Evolutionary conservation across 92 coral and sea anemone genomes (phyloP), one percentile per base, ranked within the genome.

Genomic region (Porites divaricata): DNA sequence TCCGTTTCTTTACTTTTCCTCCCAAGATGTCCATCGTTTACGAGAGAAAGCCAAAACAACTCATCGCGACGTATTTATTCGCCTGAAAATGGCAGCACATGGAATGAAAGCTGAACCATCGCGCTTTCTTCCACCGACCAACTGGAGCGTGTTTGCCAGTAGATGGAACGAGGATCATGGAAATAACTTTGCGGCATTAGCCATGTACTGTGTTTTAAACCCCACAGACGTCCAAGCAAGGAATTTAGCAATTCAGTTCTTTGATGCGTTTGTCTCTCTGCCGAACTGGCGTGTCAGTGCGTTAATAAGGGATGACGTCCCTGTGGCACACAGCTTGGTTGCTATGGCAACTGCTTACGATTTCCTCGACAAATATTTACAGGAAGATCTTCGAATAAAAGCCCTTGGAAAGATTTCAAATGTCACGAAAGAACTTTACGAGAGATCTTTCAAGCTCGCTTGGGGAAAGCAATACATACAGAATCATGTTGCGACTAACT

Each of bases 401-500:
- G 76, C 71, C 19, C 83, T 82, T 25, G 23, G 17, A 8, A 97
- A 93, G 72, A 71, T 95, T 14, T 52, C 63, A 2, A 69, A 76
- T 1, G 91, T 84, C 12, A 76, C 93, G 41, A 83, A 67, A 26
- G 87, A 77, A 49, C 24, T 97, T 62, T 95, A 87, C 66, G 82
- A 89, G 13, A 86, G 92, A 63, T 91, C 98, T 0, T 86, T 83
- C n/a, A 26, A 74, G 21, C 77, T 23, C 15, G 67, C 78, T 54
- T 97, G 99, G 99, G 99, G 98, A 0, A 67, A 70, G 6, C 65
- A 89, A 9, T 97, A 89, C 63, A 91, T 97, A 59, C 99, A 97
- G 67, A 97, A 97, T 75, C 99, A 97, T 91, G 90, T 95, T 51
- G 94, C 97, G 15, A 97, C 98, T 7, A 97, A 97, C 57, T 95